Evolutionary conservation across 2,888 invertebrate genomes (phyloP), one percentile per base, ranked within the genome.

Genomic region (Pegoplata infirma): DNA sequence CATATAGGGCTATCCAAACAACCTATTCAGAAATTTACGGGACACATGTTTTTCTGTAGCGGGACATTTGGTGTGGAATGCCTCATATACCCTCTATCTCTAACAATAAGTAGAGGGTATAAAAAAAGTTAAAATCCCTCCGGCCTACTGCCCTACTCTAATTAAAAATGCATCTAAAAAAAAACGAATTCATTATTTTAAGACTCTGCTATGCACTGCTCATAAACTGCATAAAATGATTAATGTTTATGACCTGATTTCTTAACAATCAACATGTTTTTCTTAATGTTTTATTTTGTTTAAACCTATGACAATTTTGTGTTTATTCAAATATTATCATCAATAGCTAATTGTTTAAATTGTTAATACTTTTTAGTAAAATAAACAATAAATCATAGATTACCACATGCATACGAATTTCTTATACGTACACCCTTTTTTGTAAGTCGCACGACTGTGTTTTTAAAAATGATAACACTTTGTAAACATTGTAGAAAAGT

Each of bases 241-340:
- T 77, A 77, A 83, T 82, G 80, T 71, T 47, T 78, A 55, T 81
- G 81, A 82, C 82, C 80, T 77, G 82, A 80, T 81, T 83, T 81
- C 47, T 21, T 61, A 61, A 71, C 59, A 74, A 61, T 67, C 46
- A 71, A 71, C 64, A 64, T 36, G 47, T 51, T 66, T 44, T 66
- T 36, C 59, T 19, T 61, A 25, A 46, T 59, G 40, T 56, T 44
- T 47, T 55, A 10, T 53, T 23, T 8, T 1, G 53, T 55, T 46
- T 46, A 55, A 59, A 59, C 51, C 56, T 25, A 51, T 40, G 25
- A 47, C 55, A 56, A 12, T 55, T 40, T 55, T 66, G 7, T 28
- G 10, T 21, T 49, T 25, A 49, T 32, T 58, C n/a, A 56, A 49
- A 58, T 66, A 66, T 51, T 58, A 23, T 58, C 55, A 58, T 58